Evolutionary conservation across 2,888 invertebrate species (phyloP).

Genomic region (Drosophila greeni): DNA sequence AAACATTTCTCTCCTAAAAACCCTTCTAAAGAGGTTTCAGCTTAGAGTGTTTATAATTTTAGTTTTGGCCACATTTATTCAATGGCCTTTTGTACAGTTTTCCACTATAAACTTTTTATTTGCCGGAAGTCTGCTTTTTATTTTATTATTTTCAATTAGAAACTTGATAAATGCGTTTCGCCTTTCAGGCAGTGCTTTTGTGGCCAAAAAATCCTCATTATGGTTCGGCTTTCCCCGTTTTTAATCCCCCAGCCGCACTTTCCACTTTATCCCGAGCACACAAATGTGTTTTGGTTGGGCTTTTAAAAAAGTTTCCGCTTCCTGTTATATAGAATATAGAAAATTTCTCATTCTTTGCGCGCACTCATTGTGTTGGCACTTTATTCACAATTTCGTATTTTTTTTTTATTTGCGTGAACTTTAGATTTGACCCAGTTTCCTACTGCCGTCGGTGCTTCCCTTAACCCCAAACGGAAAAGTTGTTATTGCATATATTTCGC

Average conservation of each 20-base stretch:
- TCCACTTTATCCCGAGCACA: conserved; percentile 14
- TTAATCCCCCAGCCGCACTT: conserved; percentile 13
- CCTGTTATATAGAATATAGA: conserved; percentile 24
- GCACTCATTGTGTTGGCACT: conserved; percentile 27
- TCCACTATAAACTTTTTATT: conserved; percentile 10
- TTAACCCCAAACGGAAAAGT: conserved; percentile 8
- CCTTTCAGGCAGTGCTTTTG: conserved; percentile 6
- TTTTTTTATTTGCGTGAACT: conserved; percentile 25
- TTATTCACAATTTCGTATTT: conserved; percentile 25
- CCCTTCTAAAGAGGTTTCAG: neutral
- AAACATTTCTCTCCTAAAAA: neutral
- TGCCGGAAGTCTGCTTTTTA: conserved; percentile 1
- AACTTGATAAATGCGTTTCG: conserved; percentile 31
- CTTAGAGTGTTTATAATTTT: neutral
- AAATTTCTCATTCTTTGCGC: conserved; percentile 26
- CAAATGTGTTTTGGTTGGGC: conserved; percentile 32
- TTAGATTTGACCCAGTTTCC: conserved; percentile 42
- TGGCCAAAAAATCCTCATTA: conserved; percentile 33
- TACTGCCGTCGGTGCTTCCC: neutral
- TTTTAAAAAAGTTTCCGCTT: conserved; percentile 45
- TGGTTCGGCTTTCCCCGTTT: conserved; percentile 19
- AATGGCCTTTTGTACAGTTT: conserved; percentile 4
- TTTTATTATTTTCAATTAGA: conserved; percentile 28
- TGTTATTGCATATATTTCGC: conserved; percentile 16
- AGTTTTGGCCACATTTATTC: conserved; percentile 3